Conservation (phyloP, 2,888 invertebrate species). For the Pachymerium ferrugineum region DNA sequence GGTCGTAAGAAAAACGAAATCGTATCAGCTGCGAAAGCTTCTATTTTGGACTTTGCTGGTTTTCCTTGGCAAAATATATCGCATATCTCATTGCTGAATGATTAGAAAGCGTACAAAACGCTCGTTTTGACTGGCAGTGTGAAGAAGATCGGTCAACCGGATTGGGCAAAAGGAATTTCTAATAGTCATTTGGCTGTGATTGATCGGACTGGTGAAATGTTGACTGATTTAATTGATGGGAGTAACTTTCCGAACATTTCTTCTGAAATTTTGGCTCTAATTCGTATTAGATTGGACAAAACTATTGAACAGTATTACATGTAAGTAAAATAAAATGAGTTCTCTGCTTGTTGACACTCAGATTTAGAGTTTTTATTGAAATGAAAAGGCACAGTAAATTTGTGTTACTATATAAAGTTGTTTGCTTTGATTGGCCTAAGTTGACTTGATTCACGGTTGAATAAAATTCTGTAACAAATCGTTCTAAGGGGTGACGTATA, state of each 20-base stretch:
- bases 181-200: not conserved
- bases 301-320: not conserved
- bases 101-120: not conserved
- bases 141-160: not conserved
- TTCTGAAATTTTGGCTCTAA: not conserved
- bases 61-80: not conserved
- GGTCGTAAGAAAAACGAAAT: not conserved
- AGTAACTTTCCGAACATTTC: not conserved
- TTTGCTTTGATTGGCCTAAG: no score
- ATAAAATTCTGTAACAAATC: no score
- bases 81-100: not conserved
- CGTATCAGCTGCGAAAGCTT: not conserved
- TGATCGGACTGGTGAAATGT: not conserved
- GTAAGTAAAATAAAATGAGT: no score
- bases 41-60: not conserved
- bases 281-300: not conserved
- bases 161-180: not conserved
- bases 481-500: no score
- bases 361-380: no score
- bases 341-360: no score
- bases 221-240: not conserved
- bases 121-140: not conserved
- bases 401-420: no score
- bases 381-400: no score
- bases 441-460: no score